phyloP scores from a whole-genome alignment of 2,888 invertebrate genomes.

The Volucella inflata region DNA sequence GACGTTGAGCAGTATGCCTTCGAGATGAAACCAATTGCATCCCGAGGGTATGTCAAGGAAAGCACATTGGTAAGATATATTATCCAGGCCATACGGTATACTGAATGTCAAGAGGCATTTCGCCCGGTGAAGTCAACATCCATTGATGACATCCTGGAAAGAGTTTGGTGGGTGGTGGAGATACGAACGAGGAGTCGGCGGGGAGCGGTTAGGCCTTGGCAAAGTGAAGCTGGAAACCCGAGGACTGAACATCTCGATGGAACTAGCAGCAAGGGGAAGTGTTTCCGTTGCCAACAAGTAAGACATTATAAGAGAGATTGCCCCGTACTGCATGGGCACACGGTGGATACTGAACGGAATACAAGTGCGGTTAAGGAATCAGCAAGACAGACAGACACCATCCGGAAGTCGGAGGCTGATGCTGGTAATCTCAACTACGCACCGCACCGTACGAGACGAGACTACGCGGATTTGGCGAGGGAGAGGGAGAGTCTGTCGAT shows the following conservation, averaged over 20 bases:
- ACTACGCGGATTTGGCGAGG: constrained; percentile 31
- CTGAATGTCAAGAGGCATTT: constrained; percentile 21
- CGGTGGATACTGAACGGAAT: not conserved
- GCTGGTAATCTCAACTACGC: not conserved
- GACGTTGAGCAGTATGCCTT: constrained; percentile 20
- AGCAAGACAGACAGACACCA: not conserved
- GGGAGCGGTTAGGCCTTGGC: not conserved
- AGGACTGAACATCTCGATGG: not conserved
- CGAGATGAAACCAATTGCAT: no score
- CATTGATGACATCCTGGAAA: constrained; percentile 18
- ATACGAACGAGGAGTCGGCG: not conserved
- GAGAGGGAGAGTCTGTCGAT: constrained; percentile 22
- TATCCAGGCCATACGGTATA: no score
- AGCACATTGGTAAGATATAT: no score
- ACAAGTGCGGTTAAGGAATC: not conserved
- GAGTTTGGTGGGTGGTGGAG: constrained; percentile 4
- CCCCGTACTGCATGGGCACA: not conserved
- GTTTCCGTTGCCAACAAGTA: constrained; percentile 7
- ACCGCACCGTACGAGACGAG: not conserved
- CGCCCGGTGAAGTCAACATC: constrained; percentile 16
- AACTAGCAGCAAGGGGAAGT: not conserved
- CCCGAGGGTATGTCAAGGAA: no score
- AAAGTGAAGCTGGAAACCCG: not conserved
- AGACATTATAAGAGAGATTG: constrained; percentile 21
- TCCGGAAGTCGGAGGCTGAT: constrained; percentile 8